A percentile compares a stretch with the other conserved stretches of the same genome.
Conservation (phyloP, 2,888 invertebrate species). For the Chalcis sispes region DNA sequence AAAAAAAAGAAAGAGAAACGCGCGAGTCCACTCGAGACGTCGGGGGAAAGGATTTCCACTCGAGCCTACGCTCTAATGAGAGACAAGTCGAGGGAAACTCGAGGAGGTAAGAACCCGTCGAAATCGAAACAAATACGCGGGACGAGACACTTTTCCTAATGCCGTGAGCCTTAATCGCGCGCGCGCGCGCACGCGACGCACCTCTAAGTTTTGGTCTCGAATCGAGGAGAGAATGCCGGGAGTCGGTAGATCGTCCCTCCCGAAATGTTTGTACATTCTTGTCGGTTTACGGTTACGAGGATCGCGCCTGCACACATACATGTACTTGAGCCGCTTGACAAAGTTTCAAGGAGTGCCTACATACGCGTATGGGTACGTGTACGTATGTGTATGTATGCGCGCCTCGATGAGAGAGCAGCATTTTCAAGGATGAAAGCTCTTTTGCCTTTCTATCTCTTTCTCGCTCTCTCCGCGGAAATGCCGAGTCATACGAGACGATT, state of each 20-base stretch:
- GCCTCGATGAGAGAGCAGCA: neutral
- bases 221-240: too few relatives aligned
- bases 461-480: neutral
- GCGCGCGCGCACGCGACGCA: too few relatives aligned
- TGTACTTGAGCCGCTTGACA: constrained; percentile 26
- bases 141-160: too few relatives aligned
- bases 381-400: neutral
- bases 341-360: constrained; percentile 33
- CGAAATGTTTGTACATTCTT: constrained; percentile 24
- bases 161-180: too few relatives aligned
- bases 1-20: neutral
- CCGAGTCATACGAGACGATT: constrained; percentile 49
- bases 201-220: neutral
- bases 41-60: constrained; percentile 40
- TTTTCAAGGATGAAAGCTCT: constrained; percentile 15
- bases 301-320: neutral
- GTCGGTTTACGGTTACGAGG: constrained; percentile 6
- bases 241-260: neutral
- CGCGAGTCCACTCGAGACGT: neutral
- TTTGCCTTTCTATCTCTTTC: too few relatives aligned
- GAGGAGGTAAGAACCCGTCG: neutral
- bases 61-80: neutral
- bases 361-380: neutral
- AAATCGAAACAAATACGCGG: neutral
- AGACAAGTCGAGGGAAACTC: neutral